Percentiles rank a stretch among this genome's conserved stretches.
phyloP scores from a whole-genome alignment of 2,797 vertebrate species.

The Loris lydekkerianus region DNA sequence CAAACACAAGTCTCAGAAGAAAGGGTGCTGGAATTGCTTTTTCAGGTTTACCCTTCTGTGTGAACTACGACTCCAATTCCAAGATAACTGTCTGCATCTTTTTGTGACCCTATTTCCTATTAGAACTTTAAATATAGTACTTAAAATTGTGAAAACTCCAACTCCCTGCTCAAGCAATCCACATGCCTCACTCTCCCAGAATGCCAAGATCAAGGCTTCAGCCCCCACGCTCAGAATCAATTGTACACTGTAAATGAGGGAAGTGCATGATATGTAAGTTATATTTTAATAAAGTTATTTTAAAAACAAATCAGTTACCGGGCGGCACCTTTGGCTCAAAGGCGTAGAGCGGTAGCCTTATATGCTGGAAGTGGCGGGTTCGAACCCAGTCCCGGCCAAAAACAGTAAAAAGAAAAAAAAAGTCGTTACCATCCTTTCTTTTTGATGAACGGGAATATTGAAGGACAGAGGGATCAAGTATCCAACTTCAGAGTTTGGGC shows the following conservation, averaged over 20 bases:
- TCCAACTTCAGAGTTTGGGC: background rate
- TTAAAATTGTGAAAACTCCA: background rate
- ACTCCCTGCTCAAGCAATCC: no score
- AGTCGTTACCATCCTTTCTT: background rate
- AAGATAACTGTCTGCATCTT: background rate
- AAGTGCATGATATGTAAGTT: background rate
- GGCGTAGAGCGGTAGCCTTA: no score
- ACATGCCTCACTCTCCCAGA: no score
- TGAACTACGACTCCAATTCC: background rate
- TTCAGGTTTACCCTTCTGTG: background rate
- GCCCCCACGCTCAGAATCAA: background rate
- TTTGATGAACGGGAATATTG: background rate
- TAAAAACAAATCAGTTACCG: no score
- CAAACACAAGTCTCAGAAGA: background rate
- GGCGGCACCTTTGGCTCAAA: no score
- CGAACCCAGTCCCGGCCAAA: no score
- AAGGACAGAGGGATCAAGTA: background rate
- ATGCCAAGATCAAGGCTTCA: no score
- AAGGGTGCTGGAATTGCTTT: background rate
- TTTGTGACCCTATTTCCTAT: background rate
- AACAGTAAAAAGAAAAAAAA: no score
- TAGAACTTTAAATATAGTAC: slow-evolving; percentile 47
- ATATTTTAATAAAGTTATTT: background rate
- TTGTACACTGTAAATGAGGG: background rate
- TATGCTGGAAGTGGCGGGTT: no score